Percentiles rank a stretch among this genome's conserved stretches.
Evolutionary conservation across 2,888 invertebrate genomes (phyloP).

Genomic region (Arctia plantaginis): DNA sequence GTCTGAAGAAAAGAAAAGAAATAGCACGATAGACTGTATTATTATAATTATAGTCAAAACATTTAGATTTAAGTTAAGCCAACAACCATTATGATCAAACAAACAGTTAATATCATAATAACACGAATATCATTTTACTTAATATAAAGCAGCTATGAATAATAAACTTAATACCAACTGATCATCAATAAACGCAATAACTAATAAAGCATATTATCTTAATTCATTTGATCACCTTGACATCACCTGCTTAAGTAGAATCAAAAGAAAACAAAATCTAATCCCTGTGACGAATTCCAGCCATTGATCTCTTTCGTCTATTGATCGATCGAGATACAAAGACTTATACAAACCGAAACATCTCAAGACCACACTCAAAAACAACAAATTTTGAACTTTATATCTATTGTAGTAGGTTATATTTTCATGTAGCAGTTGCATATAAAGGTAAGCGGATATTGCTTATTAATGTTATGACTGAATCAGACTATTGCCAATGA

Average conservation of each 20-base stretch:
- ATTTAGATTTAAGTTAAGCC: background rate
- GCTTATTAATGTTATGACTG: conserved; percentile 81
- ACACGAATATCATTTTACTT: background rate
- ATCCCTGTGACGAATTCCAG: conserved; percentile 68
- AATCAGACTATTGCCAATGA: conserved; percentile 79
- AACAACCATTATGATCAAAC: background rate
- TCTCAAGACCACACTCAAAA: conserved; percentile 17
- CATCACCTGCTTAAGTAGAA: conserved; percentile 47
- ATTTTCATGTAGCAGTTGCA: conserved; percentile 51
- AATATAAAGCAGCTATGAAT: conserved; percentile 15
- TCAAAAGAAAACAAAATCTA: conserved; percentile 52
- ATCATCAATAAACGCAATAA: conserved; percentile 24
- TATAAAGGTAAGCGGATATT: conserved; percentile 80
- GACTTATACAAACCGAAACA: conserved; percentile 34
- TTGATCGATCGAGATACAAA: conserved; percentile 69
- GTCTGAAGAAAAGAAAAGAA: too few species aligned
- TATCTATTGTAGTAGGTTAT: conserved; percentile 28
- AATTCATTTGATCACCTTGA: conserved; percentile 44
- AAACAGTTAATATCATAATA: conserved; percentile 1
- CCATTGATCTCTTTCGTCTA: conserved; percentile 78
- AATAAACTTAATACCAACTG: conserved; percentile 9
- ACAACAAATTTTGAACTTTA: conserved; percentile 36
- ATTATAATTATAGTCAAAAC: background rate
- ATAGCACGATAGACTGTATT: background rate
- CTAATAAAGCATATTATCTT: conserved; percentile 47